Evolutionary conservation across 2,113 vertebrate species (phyloP), one percentile per base, ranked within the genome.

Genomic region (Hyperoodon ampullatus): DNA sequence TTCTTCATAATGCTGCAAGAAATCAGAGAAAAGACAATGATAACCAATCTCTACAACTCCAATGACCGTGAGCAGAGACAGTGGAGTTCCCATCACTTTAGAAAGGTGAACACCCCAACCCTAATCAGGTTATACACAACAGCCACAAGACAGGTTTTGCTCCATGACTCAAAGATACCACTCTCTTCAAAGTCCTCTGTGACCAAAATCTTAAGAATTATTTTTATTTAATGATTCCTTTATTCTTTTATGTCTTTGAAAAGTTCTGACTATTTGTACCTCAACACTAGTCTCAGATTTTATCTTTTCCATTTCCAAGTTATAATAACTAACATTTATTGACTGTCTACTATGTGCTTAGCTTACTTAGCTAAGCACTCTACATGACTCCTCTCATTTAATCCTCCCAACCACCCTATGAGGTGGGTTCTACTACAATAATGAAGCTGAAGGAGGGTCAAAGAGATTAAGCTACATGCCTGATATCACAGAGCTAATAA

Each of bases 121-220:
- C 12, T 47, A 60, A 23, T 39, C 21, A 72, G 61, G 26, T 53
- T 33, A 47, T 42, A 66, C 8, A 35, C 14, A 24, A n/a, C 44
- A 71, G 44, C 47, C n/a, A 66, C 24, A 50, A 71, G 50, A 26
- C 6, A 47, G 12, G 10, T 42, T 63, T 53, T 83, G 55, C 33
- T 84, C 70, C 26, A 15, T n/a, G 13, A 83, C 66, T 61, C 81
- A 87, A 82, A 83, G 61, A 58, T 5, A 82, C 12, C 35, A n/a
- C 33, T 71, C 44, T 47, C 9, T 58, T 35, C 71, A 92, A 95
- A 65, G 21, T 6, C 23, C 14, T 53, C 42, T n/a, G 28, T 50
- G 14, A 81, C 44, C 74, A 96, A 93, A 96, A 77, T 61, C 81
- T 77, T 82, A 47, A 70, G 74, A 91, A 65, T 47, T 83, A 65